These are phyloP conservation scores for human DNA, from an alignment of 2,113 vertebrate genomes.

Conservation along the genomic window DNA sequence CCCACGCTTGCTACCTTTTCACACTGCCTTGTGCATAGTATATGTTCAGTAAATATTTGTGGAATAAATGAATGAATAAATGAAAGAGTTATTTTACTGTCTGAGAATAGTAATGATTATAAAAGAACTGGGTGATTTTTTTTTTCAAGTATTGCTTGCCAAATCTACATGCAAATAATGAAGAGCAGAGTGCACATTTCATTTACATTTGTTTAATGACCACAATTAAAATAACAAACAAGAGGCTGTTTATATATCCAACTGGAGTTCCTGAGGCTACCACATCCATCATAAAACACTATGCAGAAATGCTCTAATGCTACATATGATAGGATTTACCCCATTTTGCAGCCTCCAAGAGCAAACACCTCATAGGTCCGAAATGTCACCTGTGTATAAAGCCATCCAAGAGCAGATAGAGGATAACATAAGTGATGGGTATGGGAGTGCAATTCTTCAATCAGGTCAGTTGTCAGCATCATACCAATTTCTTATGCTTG, in stretches of 20 bases:
- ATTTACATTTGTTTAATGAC: constrained; percentile 54
- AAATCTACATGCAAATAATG: constrained; percentile 30
- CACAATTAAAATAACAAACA: constrained; percentile 52
- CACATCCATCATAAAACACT: background rate
- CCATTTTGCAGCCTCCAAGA: background rate
- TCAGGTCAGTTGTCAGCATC: background rate
- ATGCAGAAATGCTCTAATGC: background rate
- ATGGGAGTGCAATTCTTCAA: background rate
- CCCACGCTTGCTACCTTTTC: background rate
- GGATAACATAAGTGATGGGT: background rate
- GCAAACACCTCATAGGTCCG: background rate
- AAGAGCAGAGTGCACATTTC: constrained; percentile 34
- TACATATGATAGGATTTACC: background rate
- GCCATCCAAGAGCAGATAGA: background rate
- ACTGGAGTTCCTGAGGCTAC: constrained; percentile 32
- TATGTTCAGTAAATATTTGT: background rate
- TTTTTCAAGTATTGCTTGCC: background rate
- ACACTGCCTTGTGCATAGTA: background rate
- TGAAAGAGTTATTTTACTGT: background rate
- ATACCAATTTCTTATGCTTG: background rate
- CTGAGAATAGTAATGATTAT: background rate
- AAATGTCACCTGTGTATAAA: background rate
- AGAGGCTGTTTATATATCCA: constrained; percentile 19
- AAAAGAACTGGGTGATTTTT: background rate
- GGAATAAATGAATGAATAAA: background rate